phyloP scores from a whole-genome alignment of 2,888 invertebrate genomes.

The Euphydryas editha region DNA sequence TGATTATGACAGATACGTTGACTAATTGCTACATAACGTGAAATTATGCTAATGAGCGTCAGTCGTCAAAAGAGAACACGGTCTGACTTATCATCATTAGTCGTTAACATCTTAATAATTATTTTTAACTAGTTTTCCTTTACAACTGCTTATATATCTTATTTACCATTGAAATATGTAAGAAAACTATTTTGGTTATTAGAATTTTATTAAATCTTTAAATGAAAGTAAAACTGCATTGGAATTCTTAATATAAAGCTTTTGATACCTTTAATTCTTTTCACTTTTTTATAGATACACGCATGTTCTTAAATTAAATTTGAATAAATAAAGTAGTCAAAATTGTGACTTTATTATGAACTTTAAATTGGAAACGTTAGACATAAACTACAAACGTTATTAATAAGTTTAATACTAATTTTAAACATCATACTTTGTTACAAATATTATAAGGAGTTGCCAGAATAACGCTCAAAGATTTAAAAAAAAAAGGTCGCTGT shows the following conservation, averaged over 20 bases:
- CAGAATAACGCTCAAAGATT: not conserved
- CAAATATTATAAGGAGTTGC: not conserved
- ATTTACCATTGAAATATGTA: not conserved
- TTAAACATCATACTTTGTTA: not conserved
- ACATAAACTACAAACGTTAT: too few relatives aligned
- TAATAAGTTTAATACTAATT: too few relatives aligned
- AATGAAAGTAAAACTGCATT: too few relatives aligned
- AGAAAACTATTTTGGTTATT: too few relatives aligned
- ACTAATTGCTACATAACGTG: conserved; percentile 33
- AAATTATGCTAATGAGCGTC: conserved; percentile 32
- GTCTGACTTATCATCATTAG: conserved; percentile 12
- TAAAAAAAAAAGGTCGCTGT: not conserved
- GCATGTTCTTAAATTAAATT: too few relatives aligned
- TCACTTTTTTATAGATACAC: too few relatives aligned
- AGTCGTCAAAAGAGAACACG: conserved; percentile 17
- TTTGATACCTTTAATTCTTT: too few relatives aligned
- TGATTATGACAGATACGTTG: conserved; percentile 29
- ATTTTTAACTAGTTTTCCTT: not conserved
- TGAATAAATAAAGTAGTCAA: too few relatives aligned
- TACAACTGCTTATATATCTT: not conserved
- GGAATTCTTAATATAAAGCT: too few relatives aligned
- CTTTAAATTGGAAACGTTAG: not conserved
- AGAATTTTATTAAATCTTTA: too few relatives aligned
- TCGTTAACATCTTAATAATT: conserved; percentile 21
- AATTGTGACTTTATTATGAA: not conserved